Base-by-base conservation (phyloP, 2,888 invertebrate species). In the Tridacna gigas region DNA sequence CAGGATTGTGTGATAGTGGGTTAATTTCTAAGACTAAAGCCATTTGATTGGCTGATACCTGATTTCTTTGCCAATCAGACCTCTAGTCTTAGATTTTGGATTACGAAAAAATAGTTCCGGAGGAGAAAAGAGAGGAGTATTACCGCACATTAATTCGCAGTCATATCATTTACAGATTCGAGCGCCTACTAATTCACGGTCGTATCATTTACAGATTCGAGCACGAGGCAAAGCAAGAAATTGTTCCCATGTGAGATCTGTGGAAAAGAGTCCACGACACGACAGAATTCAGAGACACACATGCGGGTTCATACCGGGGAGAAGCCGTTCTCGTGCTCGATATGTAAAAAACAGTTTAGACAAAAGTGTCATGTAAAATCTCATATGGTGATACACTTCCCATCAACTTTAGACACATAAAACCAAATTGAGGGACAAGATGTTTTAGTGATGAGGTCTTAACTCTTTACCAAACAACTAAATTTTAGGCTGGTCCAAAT, bases 281-380 rank as follows among this genome's bases (percentile, higher is more conserved):
- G 69, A 69, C 69, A 69, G n/a, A 37, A 69, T 47, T 28, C 22
- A 13, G 69, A 45, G 20, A 69, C 45, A 47, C 69, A 69, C 60
- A 22, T 26, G 25, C 20, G 75, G 47, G 71, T 66, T 9, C 82
- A 82, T 56, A 79, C 82, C 0, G 79, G 79, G 26, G 79, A 79
- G 48, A 75, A 76, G 37, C 71, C 71, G 28, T 78, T 45, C 48
- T 28, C 56, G 13, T 78, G 78, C 56, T 22, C 51, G 18, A 56
- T 71, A 2, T 78, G 78, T 73, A 37, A 61, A 20, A 78, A 78
- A 61, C 61, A 74, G 37, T 74, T 74, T 37, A 13, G 69, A 18
- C 69, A 69, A 47, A 25, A 69, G 47, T 45, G 69, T 28, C 69
- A 69, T 47, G 18, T 69, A 28, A 67, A 67, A 26, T 28, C 67